Conservation (phyloP, 2,113 vertebrate species). For the Onychostoma macrolepis region DNA sequence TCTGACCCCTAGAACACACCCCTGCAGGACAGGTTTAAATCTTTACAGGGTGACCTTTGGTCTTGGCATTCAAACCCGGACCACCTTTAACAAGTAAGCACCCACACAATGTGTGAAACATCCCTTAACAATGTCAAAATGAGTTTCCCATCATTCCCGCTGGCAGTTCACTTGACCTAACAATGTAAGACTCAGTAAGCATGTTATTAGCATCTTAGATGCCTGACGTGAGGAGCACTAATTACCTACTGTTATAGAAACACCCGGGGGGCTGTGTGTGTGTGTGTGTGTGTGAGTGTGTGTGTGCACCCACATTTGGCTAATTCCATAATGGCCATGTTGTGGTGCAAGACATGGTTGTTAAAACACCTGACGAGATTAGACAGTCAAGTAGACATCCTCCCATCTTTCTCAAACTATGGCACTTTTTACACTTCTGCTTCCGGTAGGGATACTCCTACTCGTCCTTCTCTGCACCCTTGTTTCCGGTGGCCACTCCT, state of each 20-base stretch:
- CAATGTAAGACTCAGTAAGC: slow-evolving; percentile 49
- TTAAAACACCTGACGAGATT: slow-evolving; percentile 61
- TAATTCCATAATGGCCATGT: slow-evolving; percentile 54
- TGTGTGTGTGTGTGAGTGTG: slow-evolving; percentile 25
- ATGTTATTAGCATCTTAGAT: slow-evolving; percentile 51
- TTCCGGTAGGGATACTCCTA: slow-evolving; percentile 47
- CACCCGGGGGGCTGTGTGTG: slow-evolving; percentile 36
- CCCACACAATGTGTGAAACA: slow-evolving; percentile 28
- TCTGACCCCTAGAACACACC: slow-evolving; percentile 68
- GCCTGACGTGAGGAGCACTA: slow-evolving; percentile 52
- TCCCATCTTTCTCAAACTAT: slow-evolving; percentile 54
- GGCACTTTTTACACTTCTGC: slow-evolving; percentile 18
- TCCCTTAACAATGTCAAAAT: slow-evolving; percentile 28
- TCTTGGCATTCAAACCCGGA: slow-evolving; percentile 59
- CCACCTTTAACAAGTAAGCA: slow-evolving; percentile 62
- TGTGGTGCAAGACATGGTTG: slow-evolving; percentile 59
- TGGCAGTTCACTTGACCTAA: slow-evolving; percentile 59
- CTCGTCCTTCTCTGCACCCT: slow-evolving; percentile 67
- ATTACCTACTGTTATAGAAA: slow-evolving; percentile 46
- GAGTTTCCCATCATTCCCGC: slow-evolving; percentile 26
- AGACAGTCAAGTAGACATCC: slow-evolving; percentile 47
- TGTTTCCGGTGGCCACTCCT: slow-evolving; percentile 77
- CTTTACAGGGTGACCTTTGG: slow-evolving; percentile 56
- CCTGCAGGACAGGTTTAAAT: slow-evolving; percentile 72
- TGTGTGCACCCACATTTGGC: slow-evolving; percentile 13